Evolutionary conservation across 1,140 invertebrate genomes (phyloP).

Genomic region (Drosophila albomicans): DNA sequence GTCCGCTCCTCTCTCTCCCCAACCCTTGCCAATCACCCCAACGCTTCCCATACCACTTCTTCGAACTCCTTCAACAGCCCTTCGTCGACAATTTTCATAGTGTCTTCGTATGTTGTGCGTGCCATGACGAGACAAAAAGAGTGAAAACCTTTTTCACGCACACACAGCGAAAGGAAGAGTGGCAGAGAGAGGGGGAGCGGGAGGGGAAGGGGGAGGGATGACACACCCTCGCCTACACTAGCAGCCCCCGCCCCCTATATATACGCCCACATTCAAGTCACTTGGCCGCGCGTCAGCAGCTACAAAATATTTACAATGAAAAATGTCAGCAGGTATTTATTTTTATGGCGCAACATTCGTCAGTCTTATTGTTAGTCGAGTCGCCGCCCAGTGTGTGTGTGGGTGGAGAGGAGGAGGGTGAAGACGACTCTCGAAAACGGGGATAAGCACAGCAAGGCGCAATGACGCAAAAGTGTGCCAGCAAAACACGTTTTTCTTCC

Average conservation of each 20-base stretch:
- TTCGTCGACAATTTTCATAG: background rate
- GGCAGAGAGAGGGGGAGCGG: too few relatives aligned
- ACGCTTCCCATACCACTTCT: too few relatives aligned
- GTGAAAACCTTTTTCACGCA: slow-evolving; percentile 64
- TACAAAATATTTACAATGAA: slow-evolving; percentile 84
- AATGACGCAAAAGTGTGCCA: slow-evolving; percentile 26
- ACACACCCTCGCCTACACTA: slow-evolving; percentile 50
- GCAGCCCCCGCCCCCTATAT: background rate
- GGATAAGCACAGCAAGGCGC: slow-evolving; percentile 7
- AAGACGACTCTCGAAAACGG: background rate
- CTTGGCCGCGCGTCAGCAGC: slow-evolving; percentile 76
- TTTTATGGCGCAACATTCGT: slow-evolving; percentile 81
- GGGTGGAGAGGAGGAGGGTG: background rate
- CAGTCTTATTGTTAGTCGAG: slow-evolving; percentile 81
- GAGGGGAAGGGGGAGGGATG: background rate
- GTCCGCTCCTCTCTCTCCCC: background rate
- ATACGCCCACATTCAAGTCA: slow-evolving; percentile 48
- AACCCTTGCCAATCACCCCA: background rate
- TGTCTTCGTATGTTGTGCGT: slow-evolving; percentile 42
- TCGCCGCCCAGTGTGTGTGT: slow-evolving; percentile 6
- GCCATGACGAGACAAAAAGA: slow-evolving; percentile 30
- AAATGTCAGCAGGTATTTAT: slow-evolving; percentile 83
- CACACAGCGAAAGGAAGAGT: slow-evolving; percentile 1
- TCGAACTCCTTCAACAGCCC: slow-evolving; percentile 9
- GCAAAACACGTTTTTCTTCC: slow-evolving; percentile 24